Evolutionary conservation across 2,888 invertebrate genomes (phyloP).

Genomic region (Chymomyza caudatula): DNA sequence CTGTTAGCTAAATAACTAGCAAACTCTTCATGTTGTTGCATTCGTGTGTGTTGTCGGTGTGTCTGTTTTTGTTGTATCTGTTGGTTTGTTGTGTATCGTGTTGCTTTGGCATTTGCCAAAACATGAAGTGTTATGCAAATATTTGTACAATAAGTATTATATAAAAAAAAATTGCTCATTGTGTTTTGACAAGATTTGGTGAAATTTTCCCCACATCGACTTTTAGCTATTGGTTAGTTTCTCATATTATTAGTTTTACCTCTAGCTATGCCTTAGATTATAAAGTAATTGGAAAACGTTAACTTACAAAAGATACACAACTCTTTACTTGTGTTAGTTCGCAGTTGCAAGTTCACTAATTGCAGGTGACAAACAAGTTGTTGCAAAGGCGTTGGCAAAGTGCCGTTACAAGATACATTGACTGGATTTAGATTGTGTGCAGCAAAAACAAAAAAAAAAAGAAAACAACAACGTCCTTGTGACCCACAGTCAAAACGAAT

Average conservation of each 20-base stretch:
- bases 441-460: background rate
- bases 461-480: constrained; percentile 51
- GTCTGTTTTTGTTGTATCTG: constrained; percentile 6
- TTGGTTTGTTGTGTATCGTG: constrained; percentile 1
- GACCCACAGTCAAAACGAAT: constrained; percentile 38
- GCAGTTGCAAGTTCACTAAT: constrained; percentile 50
- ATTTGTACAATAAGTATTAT: constrained; percentile 39
- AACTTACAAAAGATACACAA: background rate
- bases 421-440: constrained; percentile 51
- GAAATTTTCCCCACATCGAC: background rate
- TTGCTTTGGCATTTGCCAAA: constrained; percentile 55
- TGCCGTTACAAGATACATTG: background rate
- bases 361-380: constrained; percentile 40
- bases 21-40: constrained; percentile 5
- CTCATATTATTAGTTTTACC: background rate
- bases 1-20: constrained; percentile 29
- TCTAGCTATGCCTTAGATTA: background rate
- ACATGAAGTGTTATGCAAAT: constrained; percentile 67
- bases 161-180: background rate
- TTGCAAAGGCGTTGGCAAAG: constrained; percentile 14
- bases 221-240: background rate
- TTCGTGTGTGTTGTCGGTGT: constrained; percentile 13
- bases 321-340: background rate
- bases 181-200: background rate
- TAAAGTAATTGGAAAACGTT: background rate